These are phyloP conservation scores for Cataglyphis cursor DNA, from an alignment of 2,888 invertebrate genomes.

Conservation along the genomic window DNA sequence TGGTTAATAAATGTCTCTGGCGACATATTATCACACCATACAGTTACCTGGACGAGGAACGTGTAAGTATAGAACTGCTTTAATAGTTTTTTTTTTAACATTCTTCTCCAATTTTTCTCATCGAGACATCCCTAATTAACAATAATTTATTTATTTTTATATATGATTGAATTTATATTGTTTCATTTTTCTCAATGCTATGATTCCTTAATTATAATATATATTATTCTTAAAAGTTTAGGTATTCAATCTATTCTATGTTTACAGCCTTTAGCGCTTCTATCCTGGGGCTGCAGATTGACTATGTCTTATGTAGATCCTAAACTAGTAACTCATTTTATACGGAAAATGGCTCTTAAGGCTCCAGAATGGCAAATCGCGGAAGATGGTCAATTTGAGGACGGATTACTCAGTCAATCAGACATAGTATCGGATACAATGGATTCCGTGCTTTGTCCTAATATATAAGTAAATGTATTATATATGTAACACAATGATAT, in stretches of 20 bases:
- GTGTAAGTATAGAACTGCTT: conserved; percentile 87
- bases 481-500: background rate
- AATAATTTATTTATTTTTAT: background rate
- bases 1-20: conserved; percentile 91
- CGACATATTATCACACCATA: conserved; percentile 93
- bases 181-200: background rate
- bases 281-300: conserved; percentile 92
- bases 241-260: conserved; percentile 13
- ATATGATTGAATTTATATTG: background rate
- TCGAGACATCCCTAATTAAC: background rate
- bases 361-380: conserved; percentile 88
- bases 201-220: background rate
- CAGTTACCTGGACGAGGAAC: conserved; percentile 88
- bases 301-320: conserved; percentile 91
- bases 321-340: conserved; percentile 89
- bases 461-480: conserved; percentile 11
- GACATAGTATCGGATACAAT: conserved; percentile 85
- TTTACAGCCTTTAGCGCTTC: conserved; percentile 91
- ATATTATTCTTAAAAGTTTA: conserved; percentile 18
- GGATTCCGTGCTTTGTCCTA: conserved; percentile 87
- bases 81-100: conserved; percentile 17
- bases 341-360: conserved; percentile 88
- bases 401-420: conserved; percentile 86
- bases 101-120: background rate
- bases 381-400: conserved; percentile 88